Evolutionary conservation across 2,888 invertebrate genomes (phyloP).

Genomic region (Patella ulyssiponensis): DNA sequence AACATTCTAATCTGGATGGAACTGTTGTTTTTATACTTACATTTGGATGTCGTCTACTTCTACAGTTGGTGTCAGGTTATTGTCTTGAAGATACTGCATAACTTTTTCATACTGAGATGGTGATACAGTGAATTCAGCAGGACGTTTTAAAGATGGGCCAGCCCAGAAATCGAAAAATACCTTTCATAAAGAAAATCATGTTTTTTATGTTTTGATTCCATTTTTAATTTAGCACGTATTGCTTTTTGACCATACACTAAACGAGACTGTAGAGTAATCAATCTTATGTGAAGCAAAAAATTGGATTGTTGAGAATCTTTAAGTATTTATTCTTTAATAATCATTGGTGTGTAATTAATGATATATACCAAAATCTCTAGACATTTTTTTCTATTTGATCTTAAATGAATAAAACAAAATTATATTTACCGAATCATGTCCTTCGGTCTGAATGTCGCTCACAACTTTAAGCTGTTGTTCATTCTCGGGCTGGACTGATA

Average conservation of each 20-base stretch:
- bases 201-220: too few species aligned
- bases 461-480: not conserved
- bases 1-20: not conserved
- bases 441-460: not conserved
- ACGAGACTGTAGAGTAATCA: not conserved
- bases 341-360: too few species aligned
- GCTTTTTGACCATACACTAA: not conserved
- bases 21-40: not conserved
- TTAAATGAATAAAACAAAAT: not conserved
- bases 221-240: too few species aligned
- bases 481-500: not conserved
- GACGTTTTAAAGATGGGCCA: not conserved
- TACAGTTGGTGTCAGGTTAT: not conserved
- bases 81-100: not conserved
- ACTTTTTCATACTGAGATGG: not conserved
- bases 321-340: not conserved
- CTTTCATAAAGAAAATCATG: not conserved
- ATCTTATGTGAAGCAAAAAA: not conserved
- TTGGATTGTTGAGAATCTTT: not conserved
- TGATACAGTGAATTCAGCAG: not conserved
- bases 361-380: too few species aligned
- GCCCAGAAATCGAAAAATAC: slow-evolving; percentile 4
- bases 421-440: not conserved
- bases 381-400: not conserved
- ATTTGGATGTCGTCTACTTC: not conserved